Percentiles rank a stretch among this genome's conserved stretches.
Evolutionary conservation across 1,140 invertebrate genomes (phyloP).

Genomic region (Orchestia grillus): DNA sequence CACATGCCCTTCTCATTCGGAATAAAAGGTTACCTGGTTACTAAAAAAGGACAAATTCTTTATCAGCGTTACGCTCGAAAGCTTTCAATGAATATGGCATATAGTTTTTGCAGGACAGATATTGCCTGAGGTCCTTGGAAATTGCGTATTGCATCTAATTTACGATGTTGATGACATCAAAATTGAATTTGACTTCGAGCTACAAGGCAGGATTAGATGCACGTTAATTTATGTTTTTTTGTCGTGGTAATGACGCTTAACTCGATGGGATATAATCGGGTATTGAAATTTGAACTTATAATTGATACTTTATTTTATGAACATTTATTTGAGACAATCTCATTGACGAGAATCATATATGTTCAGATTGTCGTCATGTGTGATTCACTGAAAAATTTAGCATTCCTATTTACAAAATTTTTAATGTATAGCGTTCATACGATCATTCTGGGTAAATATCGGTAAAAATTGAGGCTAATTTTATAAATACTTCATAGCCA

Average conservation of each 20-base stretch:
- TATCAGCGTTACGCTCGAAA: constrained; percentile 23
- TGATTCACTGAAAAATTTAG: no score
- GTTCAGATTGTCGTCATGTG: no score
- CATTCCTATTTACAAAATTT: no score
- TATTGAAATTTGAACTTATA: background rate
- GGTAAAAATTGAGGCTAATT: no score
- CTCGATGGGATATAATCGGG: background rate
- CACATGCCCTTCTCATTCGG: background rate
- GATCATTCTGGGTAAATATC: no score
- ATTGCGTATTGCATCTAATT: background rate
- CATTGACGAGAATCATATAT: no score
- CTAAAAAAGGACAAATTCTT: background rate
- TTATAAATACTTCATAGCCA: no score
- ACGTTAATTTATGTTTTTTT: background rate
- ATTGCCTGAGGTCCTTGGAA: background rate
- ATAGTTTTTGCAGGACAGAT: background rate
- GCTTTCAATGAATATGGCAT: background rate
- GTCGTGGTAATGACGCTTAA: background rate
- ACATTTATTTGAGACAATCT: no score
- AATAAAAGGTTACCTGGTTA: background rate
- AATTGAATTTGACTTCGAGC: background rate
- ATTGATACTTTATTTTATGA: background rate
- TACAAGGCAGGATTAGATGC: background rate
- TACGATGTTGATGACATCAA: background rate
- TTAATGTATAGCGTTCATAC: no score